Conservation (phyloP, 92 coral and sea anemone genomes). For the Epizoanthus scotinus region DNA sequence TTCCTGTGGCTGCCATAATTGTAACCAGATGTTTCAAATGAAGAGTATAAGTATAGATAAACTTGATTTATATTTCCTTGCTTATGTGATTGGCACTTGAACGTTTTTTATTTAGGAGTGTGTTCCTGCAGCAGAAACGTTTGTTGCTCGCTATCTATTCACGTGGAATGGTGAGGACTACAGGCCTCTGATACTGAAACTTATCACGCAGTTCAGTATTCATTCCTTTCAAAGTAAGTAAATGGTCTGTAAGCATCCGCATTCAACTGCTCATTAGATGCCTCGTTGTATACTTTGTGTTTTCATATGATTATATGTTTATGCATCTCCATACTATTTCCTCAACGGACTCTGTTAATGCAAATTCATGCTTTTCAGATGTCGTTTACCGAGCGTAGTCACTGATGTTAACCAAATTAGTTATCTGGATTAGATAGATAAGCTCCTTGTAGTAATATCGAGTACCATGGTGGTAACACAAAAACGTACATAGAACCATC, state of each 20-base stretch:
- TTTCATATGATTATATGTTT: background rate
- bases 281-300: background rate
- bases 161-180: slow-evolving; percentile 92
- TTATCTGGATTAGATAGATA: too few species aligned
- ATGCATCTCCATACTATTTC: background rate
- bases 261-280: too few species aligned
- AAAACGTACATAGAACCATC: too few species aligned
- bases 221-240: slow-evolving; percentile 84
- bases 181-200: slow-evolving; percentile 72
- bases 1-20: too few species aligned
- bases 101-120: slow-evolving; percentile 61
- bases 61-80: too few species aligned
- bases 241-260: slow-evolving; percentile 2
- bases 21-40: too few species aligned
- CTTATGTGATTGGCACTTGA: background rate
- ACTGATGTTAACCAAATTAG: too few species aligned
- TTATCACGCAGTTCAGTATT: slow-evolving; percentile 71
- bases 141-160: slow-evolving; percentile 71
- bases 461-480: too few species aligned
- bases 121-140: slow-evolving; percentile 74
- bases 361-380: background rate
- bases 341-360: background rate
- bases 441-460: too few species aligned
- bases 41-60: too few species aligned
- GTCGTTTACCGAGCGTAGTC: too few species aligned